These are phyloP conservation scores for Scaptomyza tumidula DNA, from an alignment of 2,888 invertebrate species.

Conservation along the genomic window DNA sequence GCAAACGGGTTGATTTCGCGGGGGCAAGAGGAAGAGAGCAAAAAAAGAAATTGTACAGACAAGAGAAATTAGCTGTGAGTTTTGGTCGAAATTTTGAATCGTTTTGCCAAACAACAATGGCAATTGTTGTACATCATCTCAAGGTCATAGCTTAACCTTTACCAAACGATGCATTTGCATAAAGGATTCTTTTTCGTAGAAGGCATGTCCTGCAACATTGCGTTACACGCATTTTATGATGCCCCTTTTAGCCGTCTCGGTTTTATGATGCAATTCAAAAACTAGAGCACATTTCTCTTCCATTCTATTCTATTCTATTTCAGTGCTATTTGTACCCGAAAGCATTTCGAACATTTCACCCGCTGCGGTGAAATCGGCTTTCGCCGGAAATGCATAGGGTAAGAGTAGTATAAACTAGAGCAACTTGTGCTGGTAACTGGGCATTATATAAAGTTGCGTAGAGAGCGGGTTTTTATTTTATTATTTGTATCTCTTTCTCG, in stretches of 20 bases:
- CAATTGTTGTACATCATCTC: conserved; percentile 19
- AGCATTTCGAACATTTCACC: conserved; percentile 45
- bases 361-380: conserved; percentile 54
- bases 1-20: conserved; percentile 37
- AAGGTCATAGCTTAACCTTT: conserved; percentile 51
- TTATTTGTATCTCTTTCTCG: too few species aligned
- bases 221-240: conserved; percentile 48
- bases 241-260: conserved; percentile 21
- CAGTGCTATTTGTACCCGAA: conserved; percentile 42
- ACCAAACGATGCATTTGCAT: conserved; percentile 56
- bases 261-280: conserved; percentile 70
- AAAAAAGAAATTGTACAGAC: conserved; percentile 6
- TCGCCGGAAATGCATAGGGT: conserved; percentile 48
- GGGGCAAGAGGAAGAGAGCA: conserved; percentile 3
- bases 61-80: conserved; percentile 9
- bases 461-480: conserved; percentile 52
- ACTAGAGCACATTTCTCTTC: conserved; percentile 37
- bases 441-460: conserved; percentile 68
- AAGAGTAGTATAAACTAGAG: not conserved
- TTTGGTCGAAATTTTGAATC: too few species aligned
- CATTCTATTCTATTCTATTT: not conserved
- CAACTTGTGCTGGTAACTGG: conserved; percentile 41
- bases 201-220: conserved; percentile 61
- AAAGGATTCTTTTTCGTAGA: conserved; percentile 62
- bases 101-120: conserved; percentile 26